phyloP scores from a whole-genome alignment of 2,113 vertebrate species.

The Todiramphus saurophagus region DNA sequence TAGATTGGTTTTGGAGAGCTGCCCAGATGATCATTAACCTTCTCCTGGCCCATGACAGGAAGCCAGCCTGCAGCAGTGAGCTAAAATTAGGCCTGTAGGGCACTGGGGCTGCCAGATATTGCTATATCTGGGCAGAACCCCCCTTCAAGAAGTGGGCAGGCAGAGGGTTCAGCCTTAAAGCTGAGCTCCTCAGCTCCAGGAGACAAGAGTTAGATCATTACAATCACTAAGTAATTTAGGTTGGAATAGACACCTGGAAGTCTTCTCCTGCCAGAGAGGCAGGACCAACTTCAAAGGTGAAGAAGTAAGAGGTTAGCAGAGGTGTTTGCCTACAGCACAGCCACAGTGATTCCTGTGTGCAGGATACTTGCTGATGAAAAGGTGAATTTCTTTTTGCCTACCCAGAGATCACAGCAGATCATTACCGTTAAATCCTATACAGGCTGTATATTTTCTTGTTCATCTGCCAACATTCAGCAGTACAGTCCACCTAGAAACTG shows the following conservation, averaged over 20 bases:
- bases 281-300: background rate
- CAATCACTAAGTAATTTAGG: background rate
- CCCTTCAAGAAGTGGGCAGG: background rate
- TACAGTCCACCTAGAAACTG: background rate
- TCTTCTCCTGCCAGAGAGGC: background rate
- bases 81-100: conserved; percentile 56
- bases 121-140: background rate
- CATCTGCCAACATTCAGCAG: background rate
- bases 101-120: background rate
- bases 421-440: background rate
- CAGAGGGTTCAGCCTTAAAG: background rate
- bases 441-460: background rate
- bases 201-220: background rate
- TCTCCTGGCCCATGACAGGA: conserved; percentile 37
- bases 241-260: background rate
- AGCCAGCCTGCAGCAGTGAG: conserved; percentile 38
- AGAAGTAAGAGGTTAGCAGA: background rate
- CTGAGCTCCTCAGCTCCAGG: background rate
- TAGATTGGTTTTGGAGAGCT: conserved; percentile 43
- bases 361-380: background rate
- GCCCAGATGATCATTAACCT: conserved; percentile 66
- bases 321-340: background rate
- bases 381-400: background rate
- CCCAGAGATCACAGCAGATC: background rate
- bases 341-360: background rate